Percentiles rank a stretch among this genome's conserved stretches.
Evolutionary conservation across 2,797 vertebrate species (phyloP).

Genomic region (Odontamblyopus rebecca): DNA sequence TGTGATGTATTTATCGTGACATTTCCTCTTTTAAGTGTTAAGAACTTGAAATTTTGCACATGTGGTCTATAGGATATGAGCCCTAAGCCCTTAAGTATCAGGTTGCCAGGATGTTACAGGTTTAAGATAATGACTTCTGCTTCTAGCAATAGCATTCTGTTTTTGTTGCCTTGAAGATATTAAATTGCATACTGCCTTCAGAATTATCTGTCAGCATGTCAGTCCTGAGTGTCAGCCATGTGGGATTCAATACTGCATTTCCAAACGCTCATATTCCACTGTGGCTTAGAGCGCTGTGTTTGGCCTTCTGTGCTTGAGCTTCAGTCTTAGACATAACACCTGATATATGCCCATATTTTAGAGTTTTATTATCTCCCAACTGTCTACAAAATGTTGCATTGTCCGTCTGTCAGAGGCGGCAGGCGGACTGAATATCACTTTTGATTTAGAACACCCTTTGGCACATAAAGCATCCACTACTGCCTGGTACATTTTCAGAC

Average conservation of each 20-base stretch:
- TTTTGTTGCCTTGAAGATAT: constrained; percentile 23
- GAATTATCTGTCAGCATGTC: constrained; percentile 17
- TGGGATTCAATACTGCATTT: constrained; percentile 15
- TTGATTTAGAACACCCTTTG: constrained; percentile 6
- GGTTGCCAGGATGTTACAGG: not conserved
- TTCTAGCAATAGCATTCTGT: constrained; percentile 13
- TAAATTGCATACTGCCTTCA: not conserved
- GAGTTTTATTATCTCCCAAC: constrained; percentile 31
- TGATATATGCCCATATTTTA: constrained; percentile 30
- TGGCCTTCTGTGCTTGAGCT: constrained; percentile 38
- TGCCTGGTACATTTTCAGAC: constrained; percentile 16
- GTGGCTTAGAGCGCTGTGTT: constrained; percentile 30
- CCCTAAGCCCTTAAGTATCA: not conserved
- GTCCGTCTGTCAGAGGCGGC: constrained; percentile 19
- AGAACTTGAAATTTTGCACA: not conserved
- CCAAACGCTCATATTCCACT: constrained; percentile 35
- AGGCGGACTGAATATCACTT: constrained; percentile 9
- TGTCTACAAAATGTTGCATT: constrained; percentile 24
- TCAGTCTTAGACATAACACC: constrained; percentile 13
- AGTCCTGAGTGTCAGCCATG: constrained; percentile 10
- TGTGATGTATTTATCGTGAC: constrained; percentile 14
- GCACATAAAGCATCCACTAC: not conserved
- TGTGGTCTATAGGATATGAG: constrained; percentile 1
- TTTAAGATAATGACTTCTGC: constrained; percentile 7
- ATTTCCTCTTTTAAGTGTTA: constrained; percentile 10